phyloP scores from a whole-genome alignment of 1,140 invertebrate species.

The Medauroidea extradentata region DNA sequence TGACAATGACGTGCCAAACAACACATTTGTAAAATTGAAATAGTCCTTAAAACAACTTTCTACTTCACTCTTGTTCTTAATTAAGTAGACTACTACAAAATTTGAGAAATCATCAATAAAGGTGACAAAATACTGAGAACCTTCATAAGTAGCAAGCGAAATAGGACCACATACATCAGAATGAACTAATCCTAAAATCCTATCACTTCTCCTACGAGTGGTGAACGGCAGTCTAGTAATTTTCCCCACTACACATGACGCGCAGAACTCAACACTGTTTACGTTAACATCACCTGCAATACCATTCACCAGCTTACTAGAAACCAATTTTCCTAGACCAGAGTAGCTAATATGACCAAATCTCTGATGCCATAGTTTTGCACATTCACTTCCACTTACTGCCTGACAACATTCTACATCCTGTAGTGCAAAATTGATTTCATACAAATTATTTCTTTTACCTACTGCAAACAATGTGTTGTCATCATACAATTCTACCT shows the following conservation, averaged over 20 bases:
- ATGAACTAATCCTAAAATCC: constrained; percentile 31
- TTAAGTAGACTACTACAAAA: constrained; percentile 33
- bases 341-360: constrained; percentile 25
- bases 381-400: constrained; percentile 1
- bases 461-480: neutral
- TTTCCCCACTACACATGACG: constrained; percentile 25
- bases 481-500: constrained; percentile 12
- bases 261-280: constrained; percentile 18
- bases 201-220: constrained; percentile 20
- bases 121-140: constrained; percentile 36
- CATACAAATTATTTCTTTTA: constrained; percentile 6
- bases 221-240: constrained; percentile 25
- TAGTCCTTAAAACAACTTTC: constrained; percentile 26
- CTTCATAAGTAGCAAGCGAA: constrained; percentile 25
- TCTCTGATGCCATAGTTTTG: constrained; percentile 7
- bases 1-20: constrained; percentile 3
- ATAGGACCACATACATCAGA: constrained; percentile 39
- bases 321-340: constrained; percentile 19
- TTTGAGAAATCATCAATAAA: constrained; percentile 42
- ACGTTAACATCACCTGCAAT: neutral
- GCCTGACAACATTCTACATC: neutral
- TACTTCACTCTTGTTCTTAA: constrained; percentile 35
- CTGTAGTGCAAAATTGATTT: neutral
- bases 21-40: constrained; percentile 5
- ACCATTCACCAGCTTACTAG: neutral